A percentile compares a stretch with the other conserved stretches of the same genome.
These are phyloP conservation scores for Meghimatium bilineatum DNA, from an alignment of 2,888 invertebrate genomes.

Conservation along the genomic window DNA sequence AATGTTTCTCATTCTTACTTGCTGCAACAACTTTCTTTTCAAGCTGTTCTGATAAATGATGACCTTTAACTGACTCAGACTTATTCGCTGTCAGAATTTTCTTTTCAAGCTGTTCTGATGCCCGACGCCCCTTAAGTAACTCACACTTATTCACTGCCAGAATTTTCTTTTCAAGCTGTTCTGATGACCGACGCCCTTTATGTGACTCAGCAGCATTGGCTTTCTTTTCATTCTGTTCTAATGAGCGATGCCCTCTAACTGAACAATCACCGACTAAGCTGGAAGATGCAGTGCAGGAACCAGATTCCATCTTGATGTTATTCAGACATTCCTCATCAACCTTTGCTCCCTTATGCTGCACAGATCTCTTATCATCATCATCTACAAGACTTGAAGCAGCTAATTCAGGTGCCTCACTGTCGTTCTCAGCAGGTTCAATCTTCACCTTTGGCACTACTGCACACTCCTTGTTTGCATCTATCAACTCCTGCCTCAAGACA, in stretches of 20 bases:
- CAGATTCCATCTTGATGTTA: too few species aligned
- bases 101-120: constrained; percentile 19
- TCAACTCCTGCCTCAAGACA: neutral
- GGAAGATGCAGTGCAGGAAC: too few species aligned
- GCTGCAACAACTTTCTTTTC: constrained; percentile 1
- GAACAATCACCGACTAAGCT: too few species aligned
- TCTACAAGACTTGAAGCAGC: neutral
- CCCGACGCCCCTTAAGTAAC: too few species aligned
- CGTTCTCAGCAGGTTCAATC: neutral
- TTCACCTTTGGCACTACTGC: neutral
- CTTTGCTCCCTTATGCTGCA: too few species aligned
- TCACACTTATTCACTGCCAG: neutral
- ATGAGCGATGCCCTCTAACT: too few species aligned
- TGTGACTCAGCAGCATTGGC: neutral
- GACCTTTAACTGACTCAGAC: neutral
- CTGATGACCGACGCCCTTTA: neutral
- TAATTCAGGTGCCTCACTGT: neutral
- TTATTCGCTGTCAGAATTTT: neutral
- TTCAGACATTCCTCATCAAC: too few species aligned
- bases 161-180: constrained; percentile 22
- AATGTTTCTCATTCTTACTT: neutral
- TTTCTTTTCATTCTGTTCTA: constrained; percentile 26
- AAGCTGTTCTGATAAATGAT: neutral
- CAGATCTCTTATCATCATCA: neutral
- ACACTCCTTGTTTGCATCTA: neutral